Evolutionary conservation across 2,113 vertebrate genomes (phyloP).

Genomic region (Proteles cristata): DNA sequence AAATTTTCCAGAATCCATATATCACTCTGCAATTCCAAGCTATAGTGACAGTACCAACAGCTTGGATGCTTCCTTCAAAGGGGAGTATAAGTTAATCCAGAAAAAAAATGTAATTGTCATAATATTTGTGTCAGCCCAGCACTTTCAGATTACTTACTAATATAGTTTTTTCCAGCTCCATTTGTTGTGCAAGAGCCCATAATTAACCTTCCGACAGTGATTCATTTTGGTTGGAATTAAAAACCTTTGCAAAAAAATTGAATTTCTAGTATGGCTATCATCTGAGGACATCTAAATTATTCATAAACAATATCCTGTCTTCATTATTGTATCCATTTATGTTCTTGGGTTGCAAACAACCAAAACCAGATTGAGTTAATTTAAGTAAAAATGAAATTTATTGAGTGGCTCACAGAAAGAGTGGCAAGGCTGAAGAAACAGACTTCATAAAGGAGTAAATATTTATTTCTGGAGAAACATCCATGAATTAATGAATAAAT

Average conservation of each 20-base stretch:
- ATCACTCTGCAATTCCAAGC: neutral
- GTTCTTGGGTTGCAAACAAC: neutral
- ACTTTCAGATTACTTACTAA: slow-evolving; percentile 63
- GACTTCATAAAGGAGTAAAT: neutral
- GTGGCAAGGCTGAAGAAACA: slow-evolving; percentile 19
- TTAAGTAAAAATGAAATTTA: neutral
- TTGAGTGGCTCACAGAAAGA: neutral
- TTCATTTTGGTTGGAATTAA: neutral
- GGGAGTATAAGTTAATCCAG: neutral
- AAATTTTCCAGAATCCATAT: neutral
- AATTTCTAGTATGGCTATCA: neutral
- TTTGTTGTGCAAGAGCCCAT: slow-evolving; percentile 32
- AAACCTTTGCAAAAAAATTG: slow-evolving; percentile 20
- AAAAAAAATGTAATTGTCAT: slow-evolving; percentile 40
- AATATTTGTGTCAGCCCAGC: slow-evolving; percentile 66
- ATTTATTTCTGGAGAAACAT: neutral
- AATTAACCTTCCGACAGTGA: slow-evolving; percentile 48
- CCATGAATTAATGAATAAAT: neutral
- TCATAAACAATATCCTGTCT: neutral
- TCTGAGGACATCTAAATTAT: neutral
- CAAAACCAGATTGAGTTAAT: slow-evolving; percentile 19
- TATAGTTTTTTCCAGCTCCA: neutral
- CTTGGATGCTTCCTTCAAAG: neutral
- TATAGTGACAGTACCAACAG: neutral
- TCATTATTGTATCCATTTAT: neutral